Conservation (phyloP, 2,888 invertebrate genomes). For the Chrysomela aeneicollis region DNA sequence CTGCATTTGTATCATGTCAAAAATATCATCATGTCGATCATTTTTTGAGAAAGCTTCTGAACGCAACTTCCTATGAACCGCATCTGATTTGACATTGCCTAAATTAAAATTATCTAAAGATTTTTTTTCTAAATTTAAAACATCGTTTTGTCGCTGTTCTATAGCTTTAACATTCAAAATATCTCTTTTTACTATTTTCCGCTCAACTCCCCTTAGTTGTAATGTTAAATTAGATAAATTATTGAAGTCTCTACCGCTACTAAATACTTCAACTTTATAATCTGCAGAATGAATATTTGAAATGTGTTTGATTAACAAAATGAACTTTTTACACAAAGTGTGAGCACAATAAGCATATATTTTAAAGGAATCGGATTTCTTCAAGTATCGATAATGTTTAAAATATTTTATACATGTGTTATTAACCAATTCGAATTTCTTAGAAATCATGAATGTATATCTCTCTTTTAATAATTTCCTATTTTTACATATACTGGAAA, state of each 20-base stretch:
- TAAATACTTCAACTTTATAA: slow-evolving; percentile 7
- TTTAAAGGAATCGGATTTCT: slow-evolving; percentile 11
- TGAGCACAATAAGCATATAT: slow-evolving; percentile 16
- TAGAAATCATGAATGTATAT: background rate
- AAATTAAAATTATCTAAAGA: slow-evolving; percentile 17
- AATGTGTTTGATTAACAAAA: background rate
- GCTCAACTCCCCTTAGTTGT: slow-evolving; percentile 8
- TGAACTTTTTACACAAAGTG: slow-evolving; percentile 8
- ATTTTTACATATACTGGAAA: background rate
- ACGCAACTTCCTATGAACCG: slow-evolving; percentile 29
- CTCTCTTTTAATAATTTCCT: slow-evolving; percentile 7
- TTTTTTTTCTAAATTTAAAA: background rate
- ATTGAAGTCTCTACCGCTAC: slow-evolving; percentile 12
- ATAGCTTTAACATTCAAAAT: slow-evolving; percentile 5
- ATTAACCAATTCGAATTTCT: slow-evolving; percentile 1
- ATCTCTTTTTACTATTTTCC: slow-evolving; percentile 4
- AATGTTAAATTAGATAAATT: background rate
- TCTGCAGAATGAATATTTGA: background rate
- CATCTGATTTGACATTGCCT: slow-evolving; percentile 33
- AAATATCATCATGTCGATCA: slow-evolving; percentile 27
- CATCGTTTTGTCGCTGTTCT: slow-evolving; percentile 12
- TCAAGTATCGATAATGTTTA: slow-evolving; percentile 5
- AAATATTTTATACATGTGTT: slow-evolving; percentile 13
- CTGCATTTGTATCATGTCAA: slow-evolving; percentile 32
- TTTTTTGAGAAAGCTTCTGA: slow-evolving; percentile 28